A percentile compares a stretch with the other conserved stretches of the same genome.
These are phyloP conservation scores for Lanistes nyassanus DNA, from an alignment of 1,140 invertebrate genomes.

Conservation along the genomic window DNA sequence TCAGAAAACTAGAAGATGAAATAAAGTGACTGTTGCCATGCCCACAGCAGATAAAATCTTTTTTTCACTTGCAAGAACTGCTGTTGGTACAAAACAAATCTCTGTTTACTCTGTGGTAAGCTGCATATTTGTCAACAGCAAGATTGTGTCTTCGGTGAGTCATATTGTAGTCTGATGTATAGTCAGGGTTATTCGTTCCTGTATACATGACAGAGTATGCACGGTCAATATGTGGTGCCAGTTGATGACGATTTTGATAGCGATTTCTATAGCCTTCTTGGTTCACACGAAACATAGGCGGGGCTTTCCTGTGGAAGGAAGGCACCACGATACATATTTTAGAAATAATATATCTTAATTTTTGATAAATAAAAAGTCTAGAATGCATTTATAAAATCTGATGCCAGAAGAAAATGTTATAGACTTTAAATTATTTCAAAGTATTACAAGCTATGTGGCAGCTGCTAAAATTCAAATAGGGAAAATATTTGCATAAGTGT, in stretches of 20 bases:
- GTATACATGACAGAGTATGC: conserved; percentile 55
- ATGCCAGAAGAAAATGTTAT: too few relatives aligned
- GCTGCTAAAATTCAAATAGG: too few relatives aligned
- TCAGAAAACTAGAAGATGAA: background rate
- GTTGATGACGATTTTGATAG: conserved; percentile 51
- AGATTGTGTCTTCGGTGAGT: conserved; percentile 53
- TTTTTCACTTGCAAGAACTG: background rate
- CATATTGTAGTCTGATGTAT: conserved; percentile 45
- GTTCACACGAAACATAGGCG: conserved; percentile 57
- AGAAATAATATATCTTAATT: conserved; percentile 33
- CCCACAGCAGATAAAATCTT: background rate
- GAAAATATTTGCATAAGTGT: too few relatives aligned
- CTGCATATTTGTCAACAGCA: conserved; percentile 50
- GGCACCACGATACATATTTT: too few relatives aligned
- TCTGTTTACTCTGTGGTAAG: conserved; percentile 48
- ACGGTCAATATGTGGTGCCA: conserved; percentile 53
- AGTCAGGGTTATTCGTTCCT: conserved; percentile 55
- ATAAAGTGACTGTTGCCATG: background rate
- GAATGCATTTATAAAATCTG: too few relatives aligned
- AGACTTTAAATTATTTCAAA: too few relatives aligned
- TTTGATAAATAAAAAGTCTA: conserved; percentile 17
- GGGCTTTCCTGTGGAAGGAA: conserved; percentile 35
- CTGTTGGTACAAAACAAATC: conserved; percentile 34
- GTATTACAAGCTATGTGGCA: too few relatives aligned
- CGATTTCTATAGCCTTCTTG: conserved; percentile 58